These are phyloP conservation scores for Craniophora ligustri DNA, from an alignment of 2,888 invertebrate genomes.

Conservation along the genomic window DNA sequence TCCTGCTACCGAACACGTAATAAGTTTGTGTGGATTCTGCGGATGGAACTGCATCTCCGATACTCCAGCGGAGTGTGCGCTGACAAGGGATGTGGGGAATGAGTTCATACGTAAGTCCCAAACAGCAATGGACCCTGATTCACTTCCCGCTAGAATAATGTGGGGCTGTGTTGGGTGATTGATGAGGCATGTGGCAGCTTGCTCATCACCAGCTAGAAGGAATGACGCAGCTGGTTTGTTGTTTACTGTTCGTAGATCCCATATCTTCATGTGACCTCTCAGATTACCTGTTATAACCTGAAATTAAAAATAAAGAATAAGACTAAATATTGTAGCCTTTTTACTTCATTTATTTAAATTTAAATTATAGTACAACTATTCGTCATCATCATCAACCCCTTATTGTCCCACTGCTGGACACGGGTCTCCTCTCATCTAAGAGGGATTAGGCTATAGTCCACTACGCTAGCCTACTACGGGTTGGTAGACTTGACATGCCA, in stretches of 20 bases:
- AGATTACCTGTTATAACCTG: slow-evolving; percentile 95
- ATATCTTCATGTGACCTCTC: slow-evolving; percentile 96
- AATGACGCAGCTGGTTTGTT: slow-evolving; percentile 91
- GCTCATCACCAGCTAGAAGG: slow-evolving; percentile 92
- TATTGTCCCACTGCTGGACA: no score
- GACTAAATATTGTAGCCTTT: no score
- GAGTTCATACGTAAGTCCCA: slow-evolving; percentile 96
- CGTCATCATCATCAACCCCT: no score
- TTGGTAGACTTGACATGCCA: no score
- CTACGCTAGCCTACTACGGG: no score
- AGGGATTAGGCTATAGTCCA: no score
- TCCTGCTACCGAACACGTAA: slow-evolving; percentile 94
- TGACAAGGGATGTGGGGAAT: slow-evolving; percentile 94
- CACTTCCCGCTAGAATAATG: slow-evolving; percentile 94
- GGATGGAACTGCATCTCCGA: slow-evolving; percentile 97
- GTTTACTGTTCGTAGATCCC: slow-evolving; percentile 92
- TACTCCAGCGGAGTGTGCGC: slow-evolving; percentile 92
- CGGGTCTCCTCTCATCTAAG: no score
- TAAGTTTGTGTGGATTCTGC: slow-evolving; percentile 94
- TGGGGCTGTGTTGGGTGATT: slow-evolving; percentile 97
- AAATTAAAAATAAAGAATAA: slow-evolving; percentile 27
- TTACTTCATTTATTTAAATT: no score
- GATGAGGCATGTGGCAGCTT: slow-evolving; percentile 92
- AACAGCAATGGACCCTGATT: slow-evolving; percentile 95
- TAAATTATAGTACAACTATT: no score